Conservation (phyloP, 35 echinoderm and acorn worm species). For the Ophioderma brevispina region DNA sequence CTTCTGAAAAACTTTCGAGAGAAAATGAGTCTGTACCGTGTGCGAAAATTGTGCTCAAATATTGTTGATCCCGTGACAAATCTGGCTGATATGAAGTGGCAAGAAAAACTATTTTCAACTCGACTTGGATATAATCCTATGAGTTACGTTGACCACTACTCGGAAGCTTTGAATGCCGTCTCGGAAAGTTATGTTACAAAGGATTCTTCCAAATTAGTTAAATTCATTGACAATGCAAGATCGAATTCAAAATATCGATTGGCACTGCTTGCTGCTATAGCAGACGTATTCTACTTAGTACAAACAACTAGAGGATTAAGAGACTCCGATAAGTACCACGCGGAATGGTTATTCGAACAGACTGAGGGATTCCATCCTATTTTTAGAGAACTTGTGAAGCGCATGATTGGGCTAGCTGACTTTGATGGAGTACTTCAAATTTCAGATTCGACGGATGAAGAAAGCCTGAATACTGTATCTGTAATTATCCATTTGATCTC, state of each 20-base stretch:
- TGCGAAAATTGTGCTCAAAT: not conserved
- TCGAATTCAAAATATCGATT: conserved; percentile 13
- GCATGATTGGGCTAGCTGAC: not conserved
- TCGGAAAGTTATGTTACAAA: not conserved
- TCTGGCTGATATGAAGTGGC: not conserved
- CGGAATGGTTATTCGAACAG: not conserved
- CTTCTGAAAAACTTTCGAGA: not conserved
- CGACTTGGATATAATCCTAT: conserved; percentile 14
- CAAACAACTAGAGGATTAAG: not conserved
- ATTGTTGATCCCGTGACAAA: not conserved
- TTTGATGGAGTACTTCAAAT: conserved; percentile 12
- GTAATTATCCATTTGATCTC: conserved; percentile 17
- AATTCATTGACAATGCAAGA: not conserved
- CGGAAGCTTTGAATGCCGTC: not conserved
- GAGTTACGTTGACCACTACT: conserved; percentile 7
- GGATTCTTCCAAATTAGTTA: not conserved
- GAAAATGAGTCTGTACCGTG: not conserved
- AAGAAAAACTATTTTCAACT: not conserved
- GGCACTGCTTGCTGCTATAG: conserved; percentile 11
- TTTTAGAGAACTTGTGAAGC: not conserved
- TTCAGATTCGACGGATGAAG: not conserved
- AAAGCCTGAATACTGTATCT: not conserved
- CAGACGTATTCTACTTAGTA: not conserved
- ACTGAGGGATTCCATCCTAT: not conserved
- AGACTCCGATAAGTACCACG: not conserved